Evolutionary conservation across 2,113 vertebrate species (phyloP), one percentile per base, ranked within the genome.

Genomic region (Amphiprion ocellaris): DNA sequence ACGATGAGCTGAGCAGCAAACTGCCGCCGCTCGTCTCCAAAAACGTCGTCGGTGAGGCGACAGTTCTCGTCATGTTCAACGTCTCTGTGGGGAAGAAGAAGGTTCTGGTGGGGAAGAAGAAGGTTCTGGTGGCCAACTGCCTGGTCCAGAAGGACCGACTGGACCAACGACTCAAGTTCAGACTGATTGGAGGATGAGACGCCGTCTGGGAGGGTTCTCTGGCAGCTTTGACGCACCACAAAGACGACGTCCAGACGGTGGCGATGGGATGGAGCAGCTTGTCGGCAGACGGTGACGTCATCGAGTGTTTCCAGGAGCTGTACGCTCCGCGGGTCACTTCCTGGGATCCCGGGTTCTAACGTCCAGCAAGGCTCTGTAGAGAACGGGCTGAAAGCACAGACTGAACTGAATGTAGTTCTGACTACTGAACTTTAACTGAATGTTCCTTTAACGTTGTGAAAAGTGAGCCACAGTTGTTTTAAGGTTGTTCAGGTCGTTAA

Each of bases 211-310:
- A 95, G 83, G 98, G 98, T 28, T 92, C 68, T 10, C 66, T 98
- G 58, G 92, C 90, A 0, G 93, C 97, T 9, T 47, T 99, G 89
- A 99, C 96, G 87, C 97, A 99, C 75, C 96, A 96, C 74, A 99
- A 97, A 82, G 95, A 97, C 52, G 96, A 98, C 0, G 94, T 96
- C 10, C 93, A 92, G 83, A 68, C 93, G 4, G 95, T 97, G 74
- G 97, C 94, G 94, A 87, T 26, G 98, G 98, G 52, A 96, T 98
- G 96, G 98, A 99, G 98, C 76, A 98, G 98, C 2, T 62, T 99
- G 46, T 97, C 94, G 28, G 86, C 95, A 44, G 96, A 97, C 65
- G 87, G 97, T 56, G 97, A 99, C 65, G 74, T 93, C 85, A 83
- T 99, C 1, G n/a, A 96, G 56, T 99, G 98, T 79, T 96, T 95